Evolutionary conservation across 2,797 vertebrate species (phyloP).

Genomic region (Hyperoplus lanceolatus): DNA sequence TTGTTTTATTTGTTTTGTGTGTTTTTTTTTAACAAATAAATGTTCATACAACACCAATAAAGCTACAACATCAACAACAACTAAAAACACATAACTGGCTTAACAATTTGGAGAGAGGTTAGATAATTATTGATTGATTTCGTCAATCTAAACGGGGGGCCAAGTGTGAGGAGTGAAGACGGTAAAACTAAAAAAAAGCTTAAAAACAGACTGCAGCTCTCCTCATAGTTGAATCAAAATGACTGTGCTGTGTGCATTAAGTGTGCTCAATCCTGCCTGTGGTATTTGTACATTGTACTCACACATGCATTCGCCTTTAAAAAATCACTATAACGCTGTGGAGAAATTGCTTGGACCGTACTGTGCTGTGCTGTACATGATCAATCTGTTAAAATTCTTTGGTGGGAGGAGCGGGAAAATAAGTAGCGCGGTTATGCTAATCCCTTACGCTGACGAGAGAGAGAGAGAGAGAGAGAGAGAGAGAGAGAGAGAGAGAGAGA

Average conservation of each 20-base stretch:
- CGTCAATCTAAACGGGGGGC: conserved; percentile 43
- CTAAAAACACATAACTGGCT: conserved; percentile 53
- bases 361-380: conserved; percentile 67
- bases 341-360: conserved; percentile 56
- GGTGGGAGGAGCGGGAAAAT: conserved; percentile 78
- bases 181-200: conserved; percentile 30
- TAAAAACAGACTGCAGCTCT: conserved; percentile 46
- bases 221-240: conserved; percentile 41
- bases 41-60: conserved; percentile 74
- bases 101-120: conserved; percentile 63
- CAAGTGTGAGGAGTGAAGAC: conserved; percentile 35
- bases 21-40: conserved; percentile 56
- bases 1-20: not conserved
- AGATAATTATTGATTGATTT: conserved; percentile 45
- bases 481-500: conserved; percentile 17
- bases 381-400: conserved; percentile 80
- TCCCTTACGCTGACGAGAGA: conserved; percentile 49
- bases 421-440: conserved; percentile 55
- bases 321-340: conserved; percentile 36
- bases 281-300: conserved; percentile 23
- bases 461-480: not conserved
- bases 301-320: conserved; percentile 50
- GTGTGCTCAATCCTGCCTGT: conserved; percentile 45
- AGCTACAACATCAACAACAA: conserved; percentile 74
- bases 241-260: conserved; percentile 51